Conservation (phyloP, 2,113 vertebrate species). For the Jacana jacana region DNA sequence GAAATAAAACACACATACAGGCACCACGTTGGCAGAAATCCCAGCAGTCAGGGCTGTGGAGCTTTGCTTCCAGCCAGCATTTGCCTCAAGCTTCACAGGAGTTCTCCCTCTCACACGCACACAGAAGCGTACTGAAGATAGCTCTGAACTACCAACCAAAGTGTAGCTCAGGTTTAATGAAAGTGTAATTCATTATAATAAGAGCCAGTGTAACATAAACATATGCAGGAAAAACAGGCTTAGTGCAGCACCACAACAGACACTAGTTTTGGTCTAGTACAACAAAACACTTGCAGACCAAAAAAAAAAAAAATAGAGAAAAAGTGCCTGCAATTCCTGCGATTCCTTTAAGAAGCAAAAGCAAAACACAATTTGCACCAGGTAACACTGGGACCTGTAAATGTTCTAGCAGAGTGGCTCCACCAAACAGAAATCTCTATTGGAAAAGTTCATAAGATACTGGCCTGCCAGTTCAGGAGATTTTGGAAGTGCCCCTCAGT, state of each 20-base stretch:
- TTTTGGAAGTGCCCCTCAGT: background rate
- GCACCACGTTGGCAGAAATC: background rate
- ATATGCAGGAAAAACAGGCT: constrained; percentile 58
- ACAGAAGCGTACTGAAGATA: background rate
- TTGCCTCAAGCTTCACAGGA: background rate
- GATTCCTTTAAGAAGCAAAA: no score
- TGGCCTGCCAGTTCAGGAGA: background rate
- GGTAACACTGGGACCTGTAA: background rate
- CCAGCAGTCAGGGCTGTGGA: background rate
- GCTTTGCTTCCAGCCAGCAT: background rate
- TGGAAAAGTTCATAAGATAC: background rate
- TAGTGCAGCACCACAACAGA: background rate
- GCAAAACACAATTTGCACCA: background rate
- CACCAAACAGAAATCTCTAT: background rate
- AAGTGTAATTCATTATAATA: constrained; percentile 27
- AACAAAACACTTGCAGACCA: background rate
- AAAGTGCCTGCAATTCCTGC: background rate
- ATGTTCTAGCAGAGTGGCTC: background rate
- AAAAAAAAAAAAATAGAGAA: background rate
- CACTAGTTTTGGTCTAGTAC: background rate
- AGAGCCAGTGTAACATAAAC: constrained; percentile 15
- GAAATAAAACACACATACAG: background rate
- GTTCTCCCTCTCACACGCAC: background rate
- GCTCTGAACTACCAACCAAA: background rate
- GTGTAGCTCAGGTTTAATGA: constrained; percentile 4